Conservation (phyloP, 2,113 vertebrate genomes). For the Salvelinus fontinalis region DNA sequence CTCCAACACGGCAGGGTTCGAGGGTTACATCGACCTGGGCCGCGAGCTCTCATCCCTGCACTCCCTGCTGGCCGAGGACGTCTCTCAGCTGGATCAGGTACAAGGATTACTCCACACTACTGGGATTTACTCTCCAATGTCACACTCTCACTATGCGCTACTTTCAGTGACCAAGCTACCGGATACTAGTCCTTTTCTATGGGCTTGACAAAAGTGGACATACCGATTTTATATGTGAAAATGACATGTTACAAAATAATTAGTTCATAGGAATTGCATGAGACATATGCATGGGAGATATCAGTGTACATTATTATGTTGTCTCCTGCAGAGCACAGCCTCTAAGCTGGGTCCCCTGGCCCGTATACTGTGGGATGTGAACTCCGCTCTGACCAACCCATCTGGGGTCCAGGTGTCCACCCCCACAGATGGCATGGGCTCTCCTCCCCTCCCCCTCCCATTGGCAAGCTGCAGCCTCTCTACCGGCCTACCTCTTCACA, state of each 20-base stretch:
- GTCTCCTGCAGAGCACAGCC: conserved; percentile 73
- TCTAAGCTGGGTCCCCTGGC: conserved; percentile 89
- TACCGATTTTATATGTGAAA: too few species aligned
- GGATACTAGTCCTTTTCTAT: too few species aligned
- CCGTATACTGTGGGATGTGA: conserved; percentile 91
- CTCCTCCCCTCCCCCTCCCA: conserved; percentile 61
- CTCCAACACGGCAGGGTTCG: conserved; percentile 92
- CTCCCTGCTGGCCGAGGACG: conserved; percentile 85
- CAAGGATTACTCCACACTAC: too few species aligned
- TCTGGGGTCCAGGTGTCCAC: conserved; percentile 77
- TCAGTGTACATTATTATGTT: neutral
- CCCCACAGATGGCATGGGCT: conserved; percentile 72
- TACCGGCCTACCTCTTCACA: conserved; percentile 76
- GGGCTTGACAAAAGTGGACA: too few species aligned
- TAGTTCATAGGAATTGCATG: too few species aligned
- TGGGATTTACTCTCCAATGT: too few species aligned
- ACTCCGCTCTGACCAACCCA: conserved; percentile 83
- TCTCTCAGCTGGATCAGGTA: conserved; percentile 93
- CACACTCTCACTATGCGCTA: too few species aligned
- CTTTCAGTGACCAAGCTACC: too few species aligned
- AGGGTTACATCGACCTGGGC: conserved; percentile 96
- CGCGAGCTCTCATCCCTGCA: conserved; percentile 91
- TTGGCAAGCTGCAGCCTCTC: conserved; percentile 75
- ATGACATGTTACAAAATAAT: too few species aligned
- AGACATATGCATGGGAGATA: neutral